Evolutionary conservation across 2,113 vertebrate species (phyloP).

Genomic region (Gymnogyps californianus): DNA sequence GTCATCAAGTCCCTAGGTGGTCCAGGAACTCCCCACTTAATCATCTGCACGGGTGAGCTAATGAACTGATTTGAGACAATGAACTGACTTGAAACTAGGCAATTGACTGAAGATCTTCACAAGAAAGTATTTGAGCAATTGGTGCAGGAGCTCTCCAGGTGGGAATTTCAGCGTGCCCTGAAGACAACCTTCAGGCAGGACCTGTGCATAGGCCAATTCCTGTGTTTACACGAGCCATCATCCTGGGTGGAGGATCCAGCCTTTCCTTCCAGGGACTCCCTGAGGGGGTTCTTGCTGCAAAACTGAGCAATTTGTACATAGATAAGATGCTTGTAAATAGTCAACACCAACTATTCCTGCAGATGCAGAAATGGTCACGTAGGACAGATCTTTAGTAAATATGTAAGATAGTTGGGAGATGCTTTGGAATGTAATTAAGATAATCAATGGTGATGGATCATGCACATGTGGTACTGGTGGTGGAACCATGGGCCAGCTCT

Average conservation of each 20-base stretch:
- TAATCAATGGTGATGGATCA: too few relatives aligned
- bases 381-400: background rate
- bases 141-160: background rate
- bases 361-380: background rate
- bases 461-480: rapidly evolving
- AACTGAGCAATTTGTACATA: rapidly evolving
- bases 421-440: background rate
- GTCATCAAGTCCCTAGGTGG: background rate
- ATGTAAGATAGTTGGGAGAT: background rate
- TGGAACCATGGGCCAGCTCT: background rate
- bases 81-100: background rate
- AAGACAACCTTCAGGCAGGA: background rate
- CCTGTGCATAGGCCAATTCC: too few relatives aligned
- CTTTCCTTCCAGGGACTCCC: background rate
- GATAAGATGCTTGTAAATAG: background rate
- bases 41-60: background rate
- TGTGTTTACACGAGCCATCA: background rate
- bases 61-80: background rate
- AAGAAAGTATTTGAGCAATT: background rate
- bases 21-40: background rate
- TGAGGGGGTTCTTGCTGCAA: background rate
- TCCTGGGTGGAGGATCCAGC: background rate
- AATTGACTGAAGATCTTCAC: background rate
- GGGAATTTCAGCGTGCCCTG: background rate
- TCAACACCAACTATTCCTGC: background rate